Percentiles rank a stretch among this genome's conserved stretches.
Conservation (phyloP, 2,888 invertebrate genomes). For the Anodontia alba region DNA sequence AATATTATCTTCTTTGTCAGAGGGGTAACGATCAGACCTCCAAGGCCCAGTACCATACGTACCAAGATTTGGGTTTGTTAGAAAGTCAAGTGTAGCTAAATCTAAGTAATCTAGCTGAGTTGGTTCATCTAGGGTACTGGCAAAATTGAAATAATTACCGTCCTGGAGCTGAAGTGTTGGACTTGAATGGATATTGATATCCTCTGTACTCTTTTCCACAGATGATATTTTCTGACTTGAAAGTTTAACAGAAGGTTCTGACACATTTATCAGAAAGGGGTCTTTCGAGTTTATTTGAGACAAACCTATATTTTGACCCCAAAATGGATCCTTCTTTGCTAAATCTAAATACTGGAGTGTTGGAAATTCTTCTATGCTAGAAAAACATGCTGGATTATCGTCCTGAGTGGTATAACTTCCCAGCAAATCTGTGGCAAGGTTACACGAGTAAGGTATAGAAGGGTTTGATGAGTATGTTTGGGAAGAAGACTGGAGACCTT, state of each 20-base stretch:
- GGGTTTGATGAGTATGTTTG: slow-evolving; percentile 37
- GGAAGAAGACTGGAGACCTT: neutral
- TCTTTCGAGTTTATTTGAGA: slow-evolving; percentile 52
- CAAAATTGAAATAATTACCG: slow-evolving; percentile 55
- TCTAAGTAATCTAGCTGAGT: slow-evolving; percentile 61
- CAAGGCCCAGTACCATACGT: slow-evolving; percentile 21
- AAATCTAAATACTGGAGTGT: slow-evolving; percentile 50
- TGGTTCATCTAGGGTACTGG: slow-evolving; percentile 58
- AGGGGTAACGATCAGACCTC: slow-evolving; percentile 16
- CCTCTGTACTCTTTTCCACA: slow-evolving; percentile 37
- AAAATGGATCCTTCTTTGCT: slow-evolving; percentile 59
- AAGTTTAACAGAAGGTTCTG: slow-evolving; percentile 33
- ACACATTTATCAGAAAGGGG: slow-evolving; percentile 59
- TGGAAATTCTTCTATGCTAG: slow-evolving; percentile 40
- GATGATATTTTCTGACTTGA: slow-evolving; percentile 17
- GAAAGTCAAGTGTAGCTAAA: slow-evolving; percentile 55
- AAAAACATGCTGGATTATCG: slow-evolving; percentile 37
- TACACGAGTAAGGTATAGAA: slow-evolving; percentile 51
- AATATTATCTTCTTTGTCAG: slow-evolving; percentile 50
- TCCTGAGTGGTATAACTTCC: slow-evolving; percentile 35
- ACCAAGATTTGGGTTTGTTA: slow-evolving; percentile 56
- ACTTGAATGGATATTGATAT: slow-evolving; percentile 41
- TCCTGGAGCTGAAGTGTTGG: slow-evolving; percentile 56
- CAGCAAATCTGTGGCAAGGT: slow-evolving; percentile 48
- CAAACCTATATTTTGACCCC: slow-evolving; percentile 48